Percentiles rank a stretch among this genome's conserved stretches.
phyloP scores from a whole-genome alignment of 1,140 invertebrate species.

The Maconellicoccus hirsutus region DNA sequence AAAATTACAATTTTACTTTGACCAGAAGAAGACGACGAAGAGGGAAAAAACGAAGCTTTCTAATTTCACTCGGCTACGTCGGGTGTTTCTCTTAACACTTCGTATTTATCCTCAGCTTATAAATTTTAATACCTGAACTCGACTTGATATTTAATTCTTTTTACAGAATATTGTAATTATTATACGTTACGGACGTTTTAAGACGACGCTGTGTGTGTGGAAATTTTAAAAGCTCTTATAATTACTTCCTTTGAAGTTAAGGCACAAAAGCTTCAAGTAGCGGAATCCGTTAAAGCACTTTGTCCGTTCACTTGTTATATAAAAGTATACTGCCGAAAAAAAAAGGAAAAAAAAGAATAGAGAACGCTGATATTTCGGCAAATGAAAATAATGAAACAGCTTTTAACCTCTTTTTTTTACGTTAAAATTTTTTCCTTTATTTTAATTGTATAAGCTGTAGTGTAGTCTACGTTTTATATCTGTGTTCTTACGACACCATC shows the following conservation, averaged over 20 bases:
- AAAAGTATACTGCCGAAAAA: neutral
- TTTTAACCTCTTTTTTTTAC: conserved; percentile 5
- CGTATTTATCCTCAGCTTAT: neutral
- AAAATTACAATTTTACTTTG: too few species aligned
- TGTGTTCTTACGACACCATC: neutral
- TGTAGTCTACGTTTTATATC: conserved; percentile 9
- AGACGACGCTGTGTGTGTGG: neutral
- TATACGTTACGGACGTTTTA: neutral
- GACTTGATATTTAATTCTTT: conserved; percentile 4
- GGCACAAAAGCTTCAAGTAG: neutral
- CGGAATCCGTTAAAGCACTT: conserved; percentile 8
- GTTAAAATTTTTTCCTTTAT: conserved; percentile 5
- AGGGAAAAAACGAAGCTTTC: too few species aligned
- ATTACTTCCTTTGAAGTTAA: conserved; percentile 9
- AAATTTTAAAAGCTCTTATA: conserved; percentile 8
- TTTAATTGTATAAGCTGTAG: conserved; percentile 4
- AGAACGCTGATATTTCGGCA: conserved; percentile 7
- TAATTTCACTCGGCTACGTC: neutral
- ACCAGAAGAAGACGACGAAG: too few species aligned
- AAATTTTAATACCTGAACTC: conserved; percentile 9
- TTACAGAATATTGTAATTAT: conserved; percentile 1
- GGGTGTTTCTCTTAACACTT: neutral
- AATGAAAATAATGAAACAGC: conserved; percentile 9
- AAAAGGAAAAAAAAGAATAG: neutral
- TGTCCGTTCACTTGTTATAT: conserved; percentile 8